These are phyloP conservation scores for Marcusenius ussheri DNA, from an alignment of 2,113 vertebrate species.

Conservation along the genomic window DNA sequence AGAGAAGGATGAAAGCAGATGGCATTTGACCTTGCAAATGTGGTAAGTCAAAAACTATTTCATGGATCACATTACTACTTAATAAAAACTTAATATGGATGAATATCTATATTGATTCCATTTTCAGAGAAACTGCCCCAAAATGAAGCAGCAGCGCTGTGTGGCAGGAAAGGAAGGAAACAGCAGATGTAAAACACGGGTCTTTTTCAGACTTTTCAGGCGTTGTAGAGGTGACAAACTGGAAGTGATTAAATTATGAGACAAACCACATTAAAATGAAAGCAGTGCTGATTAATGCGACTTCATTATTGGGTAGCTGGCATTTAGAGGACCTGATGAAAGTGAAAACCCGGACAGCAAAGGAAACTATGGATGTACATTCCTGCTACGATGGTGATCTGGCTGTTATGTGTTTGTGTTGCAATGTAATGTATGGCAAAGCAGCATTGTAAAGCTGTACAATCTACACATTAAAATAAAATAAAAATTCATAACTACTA, in stretches of 20 bases:
- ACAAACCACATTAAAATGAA: background rate
- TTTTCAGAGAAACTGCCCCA: background rate
- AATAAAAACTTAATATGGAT: background rate
- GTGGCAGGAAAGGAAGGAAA: background rate
- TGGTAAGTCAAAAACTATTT: background rate
- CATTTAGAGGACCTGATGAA: background rate
- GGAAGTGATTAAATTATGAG: background rate
- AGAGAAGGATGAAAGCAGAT: background rate
- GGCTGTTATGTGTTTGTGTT: no score
- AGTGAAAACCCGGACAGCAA: background rate
- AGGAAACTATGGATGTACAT: no score
- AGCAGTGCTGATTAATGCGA: background rate
- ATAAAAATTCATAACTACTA: background rate
- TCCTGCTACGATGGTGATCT: no score
- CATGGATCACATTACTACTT: background rate
- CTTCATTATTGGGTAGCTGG: background rate
- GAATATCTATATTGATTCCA: background rate
- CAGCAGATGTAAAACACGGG: background rate
- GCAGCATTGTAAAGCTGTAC: background rate
- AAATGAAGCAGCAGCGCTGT: background rate
- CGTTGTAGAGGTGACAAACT: background rate
- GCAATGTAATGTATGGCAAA: no score
- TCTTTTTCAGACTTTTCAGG: background rate
- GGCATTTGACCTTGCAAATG: background rate
- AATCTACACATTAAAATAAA: background rate